Base-by-base conservation (phyloP, 2,797 vertebrate species). In the Emys orbicularis region DNA sequence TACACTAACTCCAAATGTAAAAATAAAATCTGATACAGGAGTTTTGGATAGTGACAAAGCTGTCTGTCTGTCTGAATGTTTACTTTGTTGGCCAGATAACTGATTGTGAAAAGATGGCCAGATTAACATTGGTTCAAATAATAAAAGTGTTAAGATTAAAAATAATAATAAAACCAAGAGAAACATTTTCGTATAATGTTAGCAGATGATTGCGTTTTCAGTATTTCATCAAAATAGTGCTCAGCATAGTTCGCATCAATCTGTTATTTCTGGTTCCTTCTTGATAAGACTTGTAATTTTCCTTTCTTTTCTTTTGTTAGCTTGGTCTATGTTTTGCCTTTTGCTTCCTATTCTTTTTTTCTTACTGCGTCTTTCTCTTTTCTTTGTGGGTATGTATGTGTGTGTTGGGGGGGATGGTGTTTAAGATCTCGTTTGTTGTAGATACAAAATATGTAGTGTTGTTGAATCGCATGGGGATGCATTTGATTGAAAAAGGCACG, bases 361-460 rank as follows among this genome's bases (percentile, higher is more conserved):
- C 2, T 81, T 93, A 92, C 96, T 96, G 87, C 90, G 82, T 94
- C 97, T 61, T 16, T 91, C 90, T 83, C 84, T 95, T 80, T 59
- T 81, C 81, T 88, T 12, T 96, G 91, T 96, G 83, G 90, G 97
- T 98, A 97, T 98, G 97, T 98, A 98, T 98, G 98, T 23, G n/a
- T 93, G 96, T 93, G 90, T 94, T 89, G 92, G 97, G 93, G 96
- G 90, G 92, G 84, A 81, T 89, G 93, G 90, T 88, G 76, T 97
- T 97, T 94, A 95, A 96, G 95, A 96, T 93, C 97, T 98, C 0
- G 10, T 97, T 98, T 98, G 98, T 98, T 99, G 98, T 98, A 98
- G 98, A 98, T 98, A 91, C 86, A 99, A 96, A 92, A 92, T 84
- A 90, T 94, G 98, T 98, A 97, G 96, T 99, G 98, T 97, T 97